Conservation (phyloP, 2,113 vertebrate species). For the Bubalus kerabau region DNA sequence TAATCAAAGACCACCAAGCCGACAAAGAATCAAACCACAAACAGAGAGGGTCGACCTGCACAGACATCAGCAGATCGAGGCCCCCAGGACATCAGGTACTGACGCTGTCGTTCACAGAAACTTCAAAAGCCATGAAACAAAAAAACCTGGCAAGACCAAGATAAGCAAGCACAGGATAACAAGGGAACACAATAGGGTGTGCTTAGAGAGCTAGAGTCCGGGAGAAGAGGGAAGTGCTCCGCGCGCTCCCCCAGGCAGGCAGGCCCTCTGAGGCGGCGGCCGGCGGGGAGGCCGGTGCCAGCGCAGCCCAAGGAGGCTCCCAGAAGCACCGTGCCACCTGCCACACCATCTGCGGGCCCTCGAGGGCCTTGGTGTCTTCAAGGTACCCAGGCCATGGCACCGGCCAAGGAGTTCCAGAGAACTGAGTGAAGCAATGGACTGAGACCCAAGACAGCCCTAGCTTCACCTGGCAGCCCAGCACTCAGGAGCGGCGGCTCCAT, state of each 20-base stretch:
- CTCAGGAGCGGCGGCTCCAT: not conserved
- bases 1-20: not conserved
- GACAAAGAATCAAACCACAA: too few species aligned
- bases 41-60: not conserved
- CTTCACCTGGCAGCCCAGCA: accelerated
- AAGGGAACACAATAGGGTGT: accelerated
- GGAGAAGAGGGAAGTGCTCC: accelerated
- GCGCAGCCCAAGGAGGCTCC: too few species aligned
- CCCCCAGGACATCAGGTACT: accelerated
- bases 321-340: too few species aligned
- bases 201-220: accelerated
- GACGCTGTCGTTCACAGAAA: too few species aligned
- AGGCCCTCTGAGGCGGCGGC: not conserved
- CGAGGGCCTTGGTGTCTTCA: not conserved
- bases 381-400: not conserved
- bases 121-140: not conserved
- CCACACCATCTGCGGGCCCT: not conserved
- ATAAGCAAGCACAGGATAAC: not conserved
- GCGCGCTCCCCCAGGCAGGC: not conserved
- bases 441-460: not conserved
- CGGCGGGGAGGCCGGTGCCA: not conserved
- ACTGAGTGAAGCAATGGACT: accelerated
- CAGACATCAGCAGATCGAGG: accelerated
- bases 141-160: not conserved
- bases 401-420: not conserved